Percentiles rank a stretch among this genome's conserved stretches.
Evolutionary conservation across 2,113 vertebrate genomes (phyloP).

Genomic region (human): GRCh38 chr15:37821001-37821500

Average conservation of each 20-base stretch:
- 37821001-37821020: conserved; percentile 66
- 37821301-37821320: conserved; percentile 84
- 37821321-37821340: conserved; percentile 91
- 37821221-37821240: conserved; percentile 95
- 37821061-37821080: conserved; percentile 85
- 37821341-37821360: conserved; percentile 88
- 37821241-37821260: conserved; percentile 95
- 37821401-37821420: conserved; percentile 87
- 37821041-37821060: conserved; percentile 75
- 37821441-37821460: conserved; percentile 82
- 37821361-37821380: conserved; percentile 89
- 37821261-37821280: conserved; percentile 98
- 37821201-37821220: conserved; percentile 95
- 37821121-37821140: conserved; percentile 87
- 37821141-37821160: conserved; percentile 89
- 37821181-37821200: conserved; percentile 96
- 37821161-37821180: conserved; percentile 99
- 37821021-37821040: conserved; percentile 72
- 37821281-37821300: conserved; percentile 81
- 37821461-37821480: conserved; percentile 78
- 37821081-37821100: conserved; percentile 86
- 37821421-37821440: conserved; percentile 81
- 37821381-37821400: conserved; percentile 85
- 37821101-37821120: conserved; percentile 87
- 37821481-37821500: conserved; percentile 62